Percentiles rank a stretch among this genome's conserved stretches.
Evolutionary conservation across 2,888 invertebrate genomes (phyloP).

Genomic region (Drosophila koepferae): DNA sequence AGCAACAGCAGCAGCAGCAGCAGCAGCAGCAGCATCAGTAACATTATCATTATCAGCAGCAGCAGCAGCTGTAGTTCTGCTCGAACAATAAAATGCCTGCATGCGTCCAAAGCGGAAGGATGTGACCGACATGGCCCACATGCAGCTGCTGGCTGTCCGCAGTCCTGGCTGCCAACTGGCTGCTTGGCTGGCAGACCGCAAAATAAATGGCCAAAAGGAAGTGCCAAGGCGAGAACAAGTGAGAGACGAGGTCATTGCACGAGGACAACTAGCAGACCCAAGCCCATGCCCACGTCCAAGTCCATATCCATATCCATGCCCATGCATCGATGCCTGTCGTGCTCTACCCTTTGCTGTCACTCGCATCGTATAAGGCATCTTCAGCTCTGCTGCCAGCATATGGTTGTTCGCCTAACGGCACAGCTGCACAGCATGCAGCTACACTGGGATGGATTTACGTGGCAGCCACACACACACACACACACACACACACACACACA

Average conservation of each 20-base stretch:
- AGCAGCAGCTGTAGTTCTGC: conserved; percentile 12
- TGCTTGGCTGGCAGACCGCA: conserved; percentile 50
- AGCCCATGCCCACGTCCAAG: conserved; percentile 1
- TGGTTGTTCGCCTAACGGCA: neutral
- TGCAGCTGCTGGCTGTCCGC: conserved; percentile 33
- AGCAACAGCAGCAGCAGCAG: no score
- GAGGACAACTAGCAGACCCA: conserved; percentile 12
- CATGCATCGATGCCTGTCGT: conserved; percentile 5
- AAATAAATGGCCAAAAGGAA: conserved; percentile 67
- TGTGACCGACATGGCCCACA: conserved; percentile 48
- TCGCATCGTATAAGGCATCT: neutral
- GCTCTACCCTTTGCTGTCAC: neutral
- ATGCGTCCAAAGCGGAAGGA: conserved; percentile 53
- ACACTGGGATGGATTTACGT: conserved; percentile 16
- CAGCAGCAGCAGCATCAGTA: conserved; percentile 7
- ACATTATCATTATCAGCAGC: neutral
- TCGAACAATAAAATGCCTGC: conserved; percentile 42
- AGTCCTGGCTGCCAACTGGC: conserved; percentile 1
- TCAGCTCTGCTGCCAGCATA: conserved; percentile 1
- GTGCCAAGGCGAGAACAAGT: conserved; percentile 54
- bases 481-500: neutral
- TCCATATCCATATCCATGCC: conserved; percentile 2
- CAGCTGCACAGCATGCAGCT: conserved; percentile 1
- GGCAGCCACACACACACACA: conserved; percentile 2
- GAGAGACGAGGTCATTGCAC: conserved; percentile 36